Percentiles rank a stretch among this genome's conserved stretches.
Conservation (phyloP, 2,888 invertebrate species). For the Volucella bombylans region DNA sequence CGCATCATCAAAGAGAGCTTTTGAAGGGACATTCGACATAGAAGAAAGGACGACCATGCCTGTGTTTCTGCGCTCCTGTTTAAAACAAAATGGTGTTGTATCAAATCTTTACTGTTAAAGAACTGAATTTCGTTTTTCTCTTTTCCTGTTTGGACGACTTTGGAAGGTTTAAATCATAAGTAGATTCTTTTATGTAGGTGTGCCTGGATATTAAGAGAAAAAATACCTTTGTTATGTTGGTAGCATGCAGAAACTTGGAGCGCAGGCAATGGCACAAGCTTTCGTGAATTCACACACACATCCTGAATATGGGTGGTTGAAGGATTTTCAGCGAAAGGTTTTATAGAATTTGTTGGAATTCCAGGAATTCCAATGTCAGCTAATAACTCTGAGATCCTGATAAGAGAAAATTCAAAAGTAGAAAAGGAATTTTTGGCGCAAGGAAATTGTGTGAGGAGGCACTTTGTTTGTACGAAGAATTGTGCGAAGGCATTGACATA, state of each 20-base stretch:
- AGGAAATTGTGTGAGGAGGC: neutral
- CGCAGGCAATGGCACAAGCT: neutral
- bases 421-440: conserved; percentile 68
- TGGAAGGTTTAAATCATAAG: neutral
- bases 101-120: conserved; percentile 1
- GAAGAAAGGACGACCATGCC: neutral
- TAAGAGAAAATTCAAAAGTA: conserved; percentile 70
- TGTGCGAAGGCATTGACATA: too few relatives aligned
- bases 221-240: conserved; percentile 46
- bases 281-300: neutral
- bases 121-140: conserved; percentile 9
- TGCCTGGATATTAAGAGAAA: conserved; percentile 23
- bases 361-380: conserved; percentile 48
- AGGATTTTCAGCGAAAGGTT: neutral
- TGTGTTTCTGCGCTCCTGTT: conserved; percentile 38
- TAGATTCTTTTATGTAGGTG: neutral
- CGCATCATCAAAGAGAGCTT: neutral
- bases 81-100: conserved; percentile 15
- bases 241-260: conserved; percentile 50
- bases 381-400: conserved; percentile 59
- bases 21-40: too few relatives aligned
- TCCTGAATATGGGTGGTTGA: neutral
- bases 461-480: too few relatives aligned
- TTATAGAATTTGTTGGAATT: conserved; percentile 45
- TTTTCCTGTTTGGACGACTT: neutral